A percentile compares a stretch with the other conserved stretches of the same genome.
These are phyloP conservation scores for Cryptus armator DNA, from an alignment of 2,888 invertebrate genomes.

Conservation along the genomic window DNA sequence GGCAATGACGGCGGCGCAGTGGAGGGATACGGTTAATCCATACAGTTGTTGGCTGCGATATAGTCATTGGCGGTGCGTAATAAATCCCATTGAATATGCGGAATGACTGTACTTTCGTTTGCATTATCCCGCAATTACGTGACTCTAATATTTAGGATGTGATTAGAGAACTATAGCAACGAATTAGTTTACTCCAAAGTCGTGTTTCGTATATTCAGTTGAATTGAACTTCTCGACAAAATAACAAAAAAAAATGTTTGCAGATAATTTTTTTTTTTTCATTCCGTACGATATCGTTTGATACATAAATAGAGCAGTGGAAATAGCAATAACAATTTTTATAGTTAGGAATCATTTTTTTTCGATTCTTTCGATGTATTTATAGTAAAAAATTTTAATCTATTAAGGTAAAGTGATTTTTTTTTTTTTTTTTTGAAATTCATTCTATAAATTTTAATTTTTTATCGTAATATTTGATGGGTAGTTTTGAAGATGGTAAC, in stretches of 20 bases:
- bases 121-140: neutral
- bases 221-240: too few species aligned
- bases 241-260: too few species aligned
- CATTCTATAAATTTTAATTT: too few species aligned
- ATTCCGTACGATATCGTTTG: too few species aligned
- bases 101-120: constrained; percentile 8
- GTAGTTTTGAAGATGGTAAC: too few species aligned
- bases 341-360: too few species aligned
- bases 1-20: constrained; percentile 20
- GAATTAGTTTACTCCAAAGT: neutral
- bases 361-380: too few species aligned
- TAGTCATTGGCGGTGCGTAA: neutral
- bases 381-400: neutral
- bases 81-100: constrained; percentile 3
- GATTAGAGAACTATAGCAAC: neutral
- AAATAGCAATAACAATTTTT: too few species aligned
- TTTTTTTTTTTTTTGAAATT: neutral
- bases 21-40: constrained; percentile 16
- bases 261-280: too few species aligned
- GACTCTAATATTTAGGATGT: neutral
- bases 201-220: neutral
- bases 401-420: neutral
- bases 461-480: too few species aligned
- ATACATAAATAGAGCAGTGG: too few species aligned
- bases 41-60: neutral